Conservation (phyloP, 1,140 invertebrate genomes). For the Cylas formicarius region DNA sequence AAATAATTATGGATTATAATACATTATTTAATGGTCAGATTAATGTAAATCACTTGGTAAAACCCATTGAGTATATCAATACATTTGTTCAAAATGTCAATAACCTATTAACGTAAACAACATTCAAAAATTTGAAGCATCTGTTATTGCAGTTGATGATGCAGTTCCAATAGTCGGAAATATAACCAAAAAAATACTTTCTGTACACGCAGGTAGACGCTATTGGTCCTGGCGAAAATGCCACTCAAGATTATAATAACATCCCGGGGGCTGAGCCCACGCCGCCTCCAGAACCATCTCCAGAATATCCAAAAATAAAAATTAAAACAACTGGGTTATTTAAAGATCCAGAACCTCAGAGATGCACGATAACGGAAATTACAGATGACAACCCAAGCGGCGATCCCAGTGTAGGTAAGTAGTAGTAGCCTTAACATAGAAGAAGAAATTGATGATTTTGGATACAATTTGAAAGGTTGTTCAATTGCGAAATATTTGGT, state of each 20-base stretch:
- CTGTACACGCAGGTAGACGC: constrained; percentile 5
- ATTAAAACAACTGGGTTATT: constrained; percentile 37
- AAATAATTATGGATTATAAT: too few relatives aligned
- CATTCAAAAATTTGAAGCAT: too few relatives aligned
- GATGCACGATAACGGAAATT: constrained; percentile 35
- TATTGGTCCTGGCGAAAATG: constrained; percentile 11
- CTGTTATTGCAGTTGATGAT: too few relatives aligned
- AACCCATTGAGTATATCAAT: too few relatives aligned
- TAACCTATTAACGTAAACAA: too few relatives aligned
- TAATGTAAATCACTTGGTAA: too few relatives aligned
- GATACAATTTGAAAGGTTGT: too few relatives aligned
- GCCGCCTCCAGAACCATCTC: constrained; percentile 32
- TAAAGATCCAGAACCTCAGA: constrained; percentile 27
- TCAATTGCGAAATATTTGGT: too few relatives aligned
- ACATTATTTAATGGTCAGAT: too few relatives aligned
- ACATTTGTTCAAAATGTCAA: too few relatives aligned
- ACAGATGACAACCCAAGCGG: constrained; percentile 33
- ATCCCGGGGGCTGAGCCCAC: constrained; percentile 34
- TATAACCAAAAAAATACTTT: not conserved
- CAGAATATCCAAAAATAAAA: constrained; percentile 37
- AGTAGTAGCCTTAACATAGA: too few relatives aligned
- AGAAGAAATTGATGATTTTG: too few relatives aligned
- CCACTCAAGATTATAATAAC: constrained; percentile 19
- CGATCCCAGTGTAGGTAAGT: constrained; percentile 29
- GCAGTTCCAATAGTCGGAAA: not conserved